Evolutionary conservation across 2,888 invertebrate genomes (phyloP), one percentile per base, ranked within the genome.

Genomic region (Flexamia atlantica): DNA sequence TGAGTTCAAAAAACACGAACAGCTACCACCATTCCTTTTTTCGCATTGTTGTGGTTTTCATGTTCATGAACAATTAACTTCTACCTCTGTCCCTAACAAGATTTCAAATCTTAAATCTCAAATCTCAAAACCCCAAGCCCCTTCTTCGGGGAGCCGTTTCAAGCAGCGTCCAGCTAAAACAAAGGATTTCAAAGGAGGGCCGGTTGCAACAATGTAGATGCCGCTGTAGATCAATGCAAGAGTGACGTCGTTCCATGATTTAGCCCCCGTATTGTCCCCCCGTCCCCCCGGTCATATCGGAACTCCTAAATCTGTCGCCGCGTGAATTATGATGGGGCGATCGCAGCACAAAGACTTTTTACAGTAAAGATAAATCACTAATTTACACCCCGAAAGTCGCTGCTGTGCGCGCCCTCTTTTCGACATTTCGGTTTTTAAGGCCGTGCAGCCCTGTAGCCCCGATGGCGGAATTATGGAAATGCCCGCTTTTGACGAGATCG

Each of bases 301-400:
- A 82, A 82, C 72, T 82, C 82, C 70, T 72, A 81, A 81, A 81
- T 81, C 81, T 81, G 81, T 81, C 81, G 57, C 36, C 32, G 25
- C 60, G 36, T 81, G 81, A 81, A 60, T 81, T 81, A 81, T 81
- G 68, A 32, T 68, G 68, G 68, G 68, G 68, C 68, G 57, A 57
- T 57, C 23, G 79, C 50, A 28, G 57, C 64, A 60, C 81, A 81
- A 81, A 81, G 81, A 81, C 81, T 81, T 81, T 81, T 60, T 60
- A 60, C 53, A 46, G 30, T 57, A 80, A 80, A 81, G 57, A 81
- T 81, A 81, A 81, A 81, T 81, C 81, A 81, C 81, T 25, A 81
- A 81, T 81, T 81, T 60, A 60, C 64, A 79, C 30, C 79, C 50
- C 53, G 79, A 36, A 36, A 36, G 36, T 36, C 36, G 36, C 4